These are phyloP conservation scores for Galemys pyrenaicus DNA, from an alignment of 2,113 vertebrate species.

Conservation along the genomic window DNA sequence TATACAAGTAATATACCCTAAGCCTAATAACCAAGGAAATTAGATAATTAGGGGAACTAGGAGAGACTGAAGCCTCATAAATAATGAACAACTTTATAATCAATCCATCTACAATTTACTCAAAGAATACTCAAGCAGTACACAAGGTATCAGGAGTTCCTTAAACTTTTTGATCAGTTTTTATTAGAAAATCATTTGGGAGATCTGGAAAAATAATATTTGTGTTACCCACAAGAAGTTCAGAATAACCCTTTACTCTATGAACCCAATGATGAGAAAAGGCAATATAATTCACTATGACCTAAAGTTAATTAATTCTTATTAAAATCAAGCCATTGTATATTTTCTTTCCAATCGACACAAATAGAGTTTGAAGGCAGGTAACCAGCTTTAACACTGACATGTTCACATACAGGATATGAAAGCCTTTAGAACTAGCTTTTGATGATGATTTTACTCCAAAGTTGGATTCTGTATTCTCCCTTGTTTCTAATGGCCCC, in stretches of 20 bases:
- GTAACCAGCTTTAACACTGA: neutral
- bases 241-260: neutral
- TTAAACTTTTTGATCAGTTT: neutral
- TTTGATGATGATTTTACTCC: neutral
- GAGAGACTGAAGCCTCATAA: neutral
- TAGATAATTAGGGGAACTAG: neutral
- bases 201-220: neutral
- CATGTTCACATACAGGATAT: neutral
- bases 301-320: slow-evolving; percentile 4
- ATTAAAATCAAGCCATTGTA: neutral
- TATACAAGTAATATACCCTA: neutral
- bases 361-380: neutral
- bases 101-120: neutral
- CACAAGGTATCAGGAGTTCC: neutral
- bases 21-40: slow-evolving; percentile 15
- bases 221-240: neutral
- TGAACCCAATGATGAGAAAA: neutral
- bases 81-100: slow-evolving; percentile 40
- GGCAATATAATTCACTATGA: neutral
- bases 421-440: neutral
- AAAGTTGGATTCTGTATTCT: neutral
- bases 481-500: neutral
- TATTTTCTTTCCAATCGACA: slow-evolving; percentile 15
- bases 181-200: neutral
- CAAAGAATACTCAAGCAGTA: neutral